phyloP scores from a whole-genome alignment of 2,113 vertebrate species.

The Tauraco erythrolophus region DNA sequence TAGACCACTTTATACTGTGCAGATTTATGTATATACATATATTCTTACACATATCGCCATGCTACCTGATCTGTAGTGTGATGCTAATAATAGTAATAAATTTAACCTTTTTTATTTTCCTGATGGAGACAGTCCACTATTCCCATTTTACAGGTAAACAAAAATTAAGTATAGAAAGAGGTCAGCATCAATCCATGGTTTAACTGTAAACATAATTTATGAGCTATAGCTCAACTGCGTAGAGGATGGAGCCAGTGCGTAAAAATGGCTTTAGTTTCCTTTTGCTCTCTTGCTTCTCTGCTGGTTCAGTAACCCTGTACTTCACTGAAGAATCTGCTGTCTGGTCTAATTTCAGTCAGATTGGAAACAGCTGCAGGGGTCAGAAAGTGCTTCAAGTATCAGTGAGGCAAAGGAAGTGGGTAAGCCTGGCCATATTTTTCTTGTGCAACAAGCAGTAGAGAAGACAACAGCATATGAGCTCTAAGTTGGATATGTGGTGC shows the following conservation, averaged over 20 bases:
- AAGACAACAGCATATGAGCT: neutral
- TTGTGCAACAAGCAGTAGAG: neutral
- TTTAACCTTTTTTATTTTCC: neutral
- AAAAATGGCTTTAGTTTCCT: neutral
- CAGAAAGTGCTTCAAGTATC: neutral
- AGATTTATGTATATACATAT: neutral
- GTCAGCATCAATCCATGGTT: neutral
- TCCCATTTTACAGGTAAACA: neutral
- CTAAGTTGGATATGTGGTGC: neutral
- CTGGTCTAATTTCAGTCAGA: slow-evolving; percentile 27
- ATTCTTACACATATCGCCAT: neutral
- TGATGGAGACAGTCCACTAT: neutral
- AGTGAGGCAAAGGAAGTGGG: neutral
- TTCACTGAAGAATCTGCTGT: slow-evolving; percentile 34
- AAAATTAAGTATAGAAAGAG: neutral
- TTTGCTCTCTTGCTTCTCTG: neutral
- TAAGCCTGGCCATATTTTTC: neutral
- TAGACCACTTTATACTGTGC: neutral
- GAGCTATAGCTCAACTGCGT: neutral
- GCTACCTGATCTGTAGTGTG: neutral
- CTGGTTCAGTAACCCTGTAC: slow-evolving; percentile 10
- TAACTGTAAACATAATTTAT: slow-evolving; percentile 19
- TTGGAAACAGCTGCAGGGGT: slow-evolving; percentile 34
- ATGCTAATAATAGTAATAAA: neutral
- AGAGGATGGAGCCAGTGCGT: neutral